Evolutionary conservation across 2,797 vertebrate genomes (phyloP), one percentile per base, ranked within the genome.

Genomic region (Remorina albescens): DNA sequence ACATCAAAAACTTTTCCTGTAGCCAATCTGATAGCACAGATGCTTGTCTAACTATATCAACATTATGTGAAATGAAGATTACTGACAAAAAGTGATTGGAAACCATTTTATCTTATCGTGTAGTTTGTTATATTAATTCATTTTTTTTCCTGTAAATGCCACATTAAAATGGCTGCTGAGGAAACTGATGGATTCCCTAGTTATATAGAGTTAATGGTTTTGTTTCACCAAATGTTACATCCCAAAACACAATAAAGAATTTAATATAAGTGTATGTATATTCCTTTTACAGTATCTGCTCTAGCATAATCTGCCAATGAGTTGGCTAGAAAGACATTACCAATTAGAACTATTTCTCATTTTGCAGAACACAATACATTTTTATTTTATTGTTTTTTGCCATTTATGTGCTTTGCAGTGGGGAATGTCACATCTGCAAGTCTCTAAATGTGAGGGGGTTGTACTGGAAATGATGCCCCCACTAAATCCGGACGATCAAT

Each of bases 401-500:
- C 8, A 30, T 37, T 19, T 65, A 10, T 25, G 25, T 42, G 34
- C 26, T 60, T 39, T 51, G 19, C 7, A 21, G 12, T 2, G 9
- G 46, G 25, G 12, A 71, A 59, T 58, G 18, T 16, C 26, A 32
- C 13, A 37, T 42, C n/a, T 62, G 36, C 7, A 34, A 8, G 15
- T 32, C 21, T 39, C 8, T 18, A 8, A 46, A 57, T 49, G 13
- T 3, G 44, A n/a, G 5, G 2, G 8, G 34, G 25, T 36, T 8
- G 9, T 44, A 39, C 51, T 37, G 41, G 36, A 78, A 64, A 42
- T 10, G 25, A 64, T 34, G 34, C 4, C 41, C 42, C 50, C 21
- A 39, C 18, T 21, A 25, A 25, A 25, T 39, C 42, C 55, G 64
- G 41, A 23, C 19, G 53, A 60, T 66, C 76, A 74, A 61, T 62